Base-by-base conservation (phyloP, 1,140 invertebrate genomes). In the Notospermus geniculatus region DNA sequence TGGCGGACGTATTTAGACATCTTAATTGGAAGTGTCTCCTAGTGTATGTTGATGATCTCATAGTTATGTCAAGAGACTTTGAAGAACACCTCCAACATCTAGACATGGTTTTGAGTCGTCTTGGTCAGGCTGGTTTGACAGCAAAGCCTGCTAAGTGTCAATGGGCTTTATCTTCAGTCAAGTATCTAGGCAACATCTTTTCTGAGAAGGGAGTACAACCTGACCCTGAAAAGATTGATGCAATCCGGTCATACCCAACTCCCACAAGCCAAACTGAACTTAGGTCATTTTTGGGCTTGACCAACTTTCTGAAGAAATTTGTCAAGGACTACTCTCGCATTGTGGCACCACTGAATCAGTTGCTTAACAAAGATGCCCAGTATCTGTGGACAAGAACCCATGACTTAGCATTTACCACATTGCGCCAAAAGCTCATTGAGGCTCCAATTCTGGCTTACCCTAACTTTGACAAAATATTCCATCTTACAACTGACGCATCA, bases 31-130 rank as follows among this genome's bases (percentile, higher is more conserved):
- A 60, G 36, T 45, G 15, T 36, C 59, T 54, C 0, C 29, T 62
- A 4, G 53, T 65, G 1, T 68, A 66, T 46, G 50, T 66, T 27
- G 62, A 68, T 58, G 61, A 65, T 25, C 65, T 68, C 15, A n/a
- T 65, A 0, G 46, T 65, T 1, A 63, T 60, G 30, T 57, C 55
- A 9, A 22, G 32, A 30, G 61, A 58, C 30, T 66, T 66, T 60
- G 32, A 60, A 5, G 60, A 65, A n/a, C 69, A 68, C 54, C 27
- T 70, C 2, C 4, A 57, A 22, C 54, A 63, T 46, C 56, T 70
- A 30, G 22, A 54, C 17, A 4, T 59, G 5, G 62, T 70, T 9
- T 64, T 68, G 19, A 4, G 60, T 11, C 29, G 54, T n/a, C 41
- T 70, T 0, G 28, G 57, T 13, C n/a, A 61, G 17, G 50, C 54